These are phyloP conservation scores for Coptodon rendalli DNA, from an alignment of 2,113 vertebrate species.

Conservation along the genomic window DNA sequence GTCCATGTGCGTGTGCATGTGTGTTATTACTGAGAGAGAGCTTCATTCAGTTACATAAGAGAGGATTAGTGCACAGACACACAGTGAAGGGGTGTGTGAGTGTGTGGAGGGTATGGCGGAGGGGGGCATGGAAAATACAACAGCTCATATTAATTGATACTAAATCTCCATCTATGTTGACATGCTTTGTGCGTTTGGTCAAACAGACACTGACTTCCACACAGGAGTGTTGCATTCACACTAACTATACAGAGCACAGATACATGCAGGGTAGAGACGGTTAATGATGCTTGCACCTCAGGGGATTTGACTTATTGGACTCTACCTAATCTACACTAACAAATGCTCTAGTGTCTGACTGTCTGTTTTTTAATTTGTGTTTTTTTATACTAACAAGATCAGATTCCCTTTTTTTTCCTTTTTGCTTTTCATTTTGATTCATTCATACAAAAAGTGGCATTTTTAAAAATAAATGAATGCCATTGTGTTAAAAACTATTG, in stretches of 20 bases:
- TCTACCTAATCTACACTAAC: background rate
- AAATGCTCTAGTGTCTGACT: background rate
- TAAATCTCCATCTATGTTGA: slow-evolving; percentile 31
- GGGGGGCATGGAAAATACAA: background rate
- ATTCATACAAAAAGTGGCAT: background rate
- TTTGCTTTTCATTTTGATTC: background rate
- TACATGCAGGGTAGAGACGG: background rate
- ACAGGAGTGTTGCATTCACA: background rate
- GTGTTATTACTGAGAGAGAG: background rate
- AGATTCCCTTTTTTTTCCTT: background rate
- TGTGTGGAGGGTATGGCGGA: background rate
- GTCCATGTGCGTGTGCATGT: background rate
- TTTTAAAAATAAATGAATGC: background rate
- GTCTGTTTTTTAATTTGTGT: background rate
- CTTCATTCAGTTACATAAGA: slow-evolving; percentile 54
- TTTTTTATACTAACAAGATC: background rate
- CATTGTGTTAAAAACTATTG: background rate
- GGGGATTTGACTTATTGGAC: slow-evolving; percentile 6
- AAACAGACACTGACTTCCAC: background rate
- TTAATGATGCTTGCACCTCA: background rate
- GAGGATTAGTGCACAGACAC: slow-evolving; percentile 54
- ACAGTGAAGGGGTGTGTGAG: background rate
- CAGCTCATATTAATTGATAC: slow-evolving; percentile 22
- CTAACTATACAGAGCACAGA: background rate
- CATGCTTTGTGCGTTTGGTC: background rate